phyloP scores from a whole-genome alignment of 2,888 invertebrate genomes.

The Apodemia mormo region DNA sequence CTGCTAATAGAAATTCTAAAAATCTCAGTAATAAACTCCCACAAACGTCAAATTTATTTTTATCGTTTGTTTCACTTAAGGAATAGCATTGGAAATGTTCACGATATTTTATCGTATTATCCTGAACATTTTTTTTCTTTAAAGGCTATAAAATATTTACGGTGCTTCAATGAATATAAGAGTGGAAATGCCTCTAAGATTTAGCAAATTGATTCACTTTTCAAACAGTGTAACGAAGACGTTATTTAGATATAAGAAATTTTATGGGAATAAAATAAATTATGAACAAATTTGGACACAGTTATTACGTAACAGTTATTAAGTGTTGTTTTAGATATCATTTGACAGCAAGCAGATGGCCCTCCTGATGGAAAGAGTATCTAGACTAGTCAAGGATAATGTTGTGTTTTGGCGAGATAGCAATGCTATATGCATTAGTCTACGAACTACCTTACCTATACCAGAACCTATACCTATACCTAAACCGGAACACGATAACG shows the following conservation, averaged over 20 bases:
- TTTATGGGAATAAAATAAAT: background rate
- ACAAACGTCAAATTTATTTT: slow-evolving; percentile 76
- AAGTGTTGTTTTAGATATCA: background rate
- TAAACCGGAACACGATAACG: no score
- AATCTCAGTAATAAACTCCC: slow-evolving; percentile 78
- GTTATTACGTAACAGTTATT: background rate
- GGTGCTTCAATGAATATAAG: slow-evolving; percentile 69
- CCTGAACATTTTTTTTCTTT: slow-evolving; percentile 65
- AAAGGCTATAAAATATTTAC: slow-evolving; percentile 76
- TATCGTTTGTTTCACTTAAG: slow-evolving; percentile 79
- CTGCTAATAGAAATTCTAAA: slow-evolving; percentile 57
- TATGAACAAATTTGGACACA: background rate
- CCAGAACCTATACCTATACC: no score
- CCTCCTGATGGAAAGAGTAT: no score
- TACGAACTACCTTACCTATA: no score
- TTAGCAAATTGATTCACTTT: slow-evolving; percentile 72
- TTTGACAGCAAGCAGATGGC: no score
- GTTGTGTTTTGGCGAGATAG: no score
- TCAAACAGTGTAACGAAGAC: slow-evolving; percentile 55
- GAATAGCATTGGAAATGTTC: slow-evolving; percentile 75
- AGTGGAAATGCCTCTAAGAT: slow-evolving; percentile 54
- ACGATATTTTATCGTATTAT: slow-evolving; percentile 73
- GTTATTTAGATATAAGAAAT: background rate
- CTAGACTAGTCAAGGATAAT: no score
- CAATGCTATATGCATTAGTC: no score